A percentile compares a stretch with the other conserved stretches of the same genome.
phyloP scores from a whole-genome alignment of 2,797 vertebrate genomes.

The Mormyrops attenuatus region DNA sequence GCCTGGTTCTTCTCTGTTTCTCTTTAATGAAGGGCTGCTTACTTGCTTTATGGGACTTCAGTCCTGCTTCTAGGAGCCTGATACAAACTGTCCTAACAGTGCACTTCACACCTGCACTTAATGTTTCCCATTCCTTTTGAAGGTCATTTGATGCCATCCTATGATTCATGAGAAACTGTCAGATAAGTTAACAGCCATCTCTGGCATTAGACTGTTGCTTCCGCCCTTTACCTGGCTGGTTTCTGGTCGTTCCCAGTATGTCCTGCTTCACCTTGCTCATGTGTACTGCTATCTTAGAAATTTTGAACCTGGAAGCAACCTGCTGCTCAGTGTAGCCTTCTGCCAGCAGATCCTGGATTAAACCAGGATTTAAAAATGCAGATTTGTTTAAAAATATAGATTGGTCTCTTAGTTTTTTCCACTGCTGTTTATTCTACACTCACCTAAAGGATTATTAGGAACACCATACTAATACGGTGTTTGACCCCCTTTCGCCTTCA shows the following conservation, averaged over 20 bases:
- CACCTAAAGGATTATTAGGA: too few species aligned
- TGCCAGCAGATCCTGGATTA: too few species aligned
- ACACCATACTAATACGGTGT: too few species aligned
- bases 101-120: not conserved
- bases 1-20: not conserved
- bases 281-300: not conserved
- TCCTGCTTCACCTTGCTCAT: not conserved
- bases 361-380: too few species aligned
- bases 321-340: too few species aligned
- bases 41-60: not conserved
- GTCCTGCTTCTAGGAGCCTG: not conserved
- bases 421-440: too few species aligned
- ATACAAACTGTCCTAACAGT: not conserved
- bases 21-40: too few species aligned
- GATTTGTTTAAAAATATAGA: not conserved
- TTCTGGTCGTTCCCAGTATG: not conserved
- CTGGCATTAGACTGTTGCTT: not conserved
- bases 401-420: not conserved
- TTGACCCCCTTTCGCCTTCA: too few species aligned
- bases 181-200: not conserved
- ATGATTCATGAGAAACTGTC: not conserved
- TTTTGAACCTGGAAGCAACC: too few species aligned
- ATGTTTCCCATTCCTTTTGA: not conserved
- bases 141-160: not conserved
- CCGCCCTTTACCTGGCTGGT: not conserved